These are phyloP conservation scores for Pollachius pollachius DNA, from an alignment of 2,113 vertebrate species.

Conservation along the genomic window DNA sequence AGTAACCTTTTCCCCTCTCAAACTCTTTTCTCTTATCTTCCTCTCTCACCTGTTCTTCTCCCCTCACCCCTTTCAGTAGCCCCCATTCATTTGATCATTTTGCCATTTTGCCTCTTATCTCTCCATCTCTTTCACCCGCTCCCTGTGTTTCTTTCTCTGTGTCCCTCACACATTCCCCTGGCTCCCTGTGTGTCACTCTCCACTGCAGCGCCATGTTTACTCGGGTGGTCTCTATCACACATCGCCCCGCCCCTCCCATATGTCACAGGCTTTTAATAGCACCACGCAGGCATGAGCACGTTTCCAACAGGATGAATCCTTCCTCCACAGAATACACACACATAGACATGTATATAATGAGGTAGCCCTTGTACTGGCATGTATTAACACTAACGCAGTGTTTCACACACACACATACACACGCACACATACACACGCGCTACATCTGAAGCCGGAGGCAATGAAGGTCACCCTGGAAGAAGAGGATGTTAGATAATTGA, in stretches of 20 bases:
- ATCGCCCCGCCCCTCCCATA: neutral
- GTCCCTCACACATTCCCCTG: too few relatives aligned
- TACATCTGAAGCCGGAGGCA: neutral
- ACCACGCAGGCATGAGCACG: neutral
- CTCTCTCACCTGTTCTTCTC: neutral
- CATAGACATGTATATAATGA: neutral
- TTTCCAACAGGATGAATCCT: neutral
- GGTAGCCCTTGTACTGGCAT: neutral
- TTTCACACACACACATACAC: neutral
- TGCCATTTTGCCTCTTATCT: neutral
- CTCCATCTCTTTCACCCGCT: neutral
- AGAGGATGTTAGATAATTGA: neutral
- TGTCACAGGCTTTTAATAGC: conserved; percentile 6
- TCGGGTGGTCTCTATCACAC: neutral
- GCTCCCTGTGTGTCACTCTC: neutral
- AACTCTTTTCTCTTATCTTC: neutral
- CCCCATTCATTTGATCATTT: neutral
- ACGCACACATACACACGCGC: neutral
- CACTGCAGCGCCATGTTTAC: neutral
- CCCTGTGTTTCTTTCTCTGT: too few relatives aligned
- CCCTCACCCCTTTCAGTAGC: neutral
- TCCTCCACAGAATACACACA: conserved; percentile 1
- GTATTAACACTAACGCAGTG: neutral
- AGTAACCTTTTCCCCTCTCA: neutral
- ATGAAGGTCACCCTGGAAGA: neutral